phyloP scores from a whole-genome alignment of 64 coral and sea anemone species.

The Porites lutea region DNA sequence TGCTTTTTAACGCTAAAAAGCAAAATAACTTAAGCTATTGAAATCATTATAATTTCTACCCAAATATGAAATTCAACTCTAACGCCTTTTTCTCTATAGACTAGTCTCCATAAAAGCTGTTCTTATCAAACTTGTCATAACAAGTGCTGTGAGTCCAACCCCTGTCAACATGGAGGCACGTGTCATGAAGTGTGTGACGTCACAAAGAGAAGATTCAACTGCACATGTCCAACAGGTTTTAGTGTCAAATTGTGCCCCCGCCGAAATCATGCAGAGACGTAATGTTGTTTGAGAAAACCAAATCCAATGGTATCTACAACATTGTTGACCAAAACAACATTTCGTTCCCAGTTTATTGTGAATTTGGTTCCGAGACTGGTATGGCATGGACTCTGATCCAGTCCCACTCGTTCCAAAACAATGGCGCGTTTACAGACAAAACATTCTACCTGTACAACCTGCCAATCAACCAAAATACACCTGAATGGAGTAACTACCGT shows the following conservation, averaged over 20 bases:
- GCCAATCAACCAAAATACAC: too few species aligned
- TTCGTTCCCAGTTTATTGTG: neutral
- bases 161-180: neutral
- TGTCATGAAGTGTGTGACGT: conserved; percentile 20
- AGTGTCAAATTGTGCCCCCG: too few species aligned
- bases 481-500: too few species aligned
- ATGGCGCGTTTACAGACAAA: neutral
- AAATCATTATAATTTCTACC: too few species aligned
- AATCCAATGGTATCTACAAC: too few species aligned
- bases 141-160: neutral
- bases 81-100: neutral
- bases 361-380: neutral
- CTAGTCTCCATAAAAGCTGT: neutral
- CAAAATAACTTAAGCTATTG: too few species aligned
- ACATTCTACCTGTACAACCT: neutral
- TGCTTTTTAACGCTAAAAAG: too few species aligned
- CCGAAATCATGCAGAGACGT: too few species aligned
- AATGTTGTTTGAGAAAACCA: too few species aligned
- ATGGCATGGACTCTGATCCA: neutral
- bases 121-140: neutral
- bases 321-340: too few species aligned
- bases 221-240: neutral
- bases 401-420: neutral
- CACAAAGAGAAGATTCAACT: conserved; percentile 8
- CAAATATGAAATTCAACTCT: too few species aligned